Base-by-base conservation (phyloP, 1,140 invertebrate genomes). In the Marisa cornuarietis region DNA sequence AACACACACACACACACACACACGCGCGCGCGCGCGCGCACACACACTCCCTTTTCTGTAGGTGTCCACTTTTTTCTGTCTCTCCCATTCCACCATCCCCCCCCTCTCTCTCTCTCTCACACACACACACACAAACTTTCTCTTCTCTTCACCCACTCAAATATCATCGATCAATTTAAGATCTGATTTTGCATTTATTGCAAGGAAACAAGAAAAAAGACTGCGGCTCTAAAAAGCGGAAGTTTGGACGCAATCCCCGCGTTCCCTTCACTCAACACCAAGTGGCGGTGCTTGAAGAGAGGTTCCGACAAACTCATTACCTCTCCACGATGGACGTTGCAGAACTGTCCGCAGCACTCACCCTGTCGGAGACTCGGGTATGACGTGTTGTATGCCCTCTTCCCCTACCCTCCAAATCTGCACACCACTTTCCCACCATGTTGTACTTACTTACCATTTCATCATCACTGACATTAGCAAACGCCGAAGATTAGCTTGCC, bases 261-360 rank as follows among this genome's bases (percentile, higher is more conserved):
- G 93, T 94, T 78, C 94, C 94, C 14, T 94, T 94, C 84, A 93
- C 93, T 0, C 91, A 92, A 13, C 90, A 92, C 51, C 94, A 94
- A 84, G 89, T 94, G 7, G 87, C 92, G 9, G 86, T 92, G 2
- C 84, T 94, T 71, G 94, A 94, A 84, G 89, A 92, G 11, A 93
- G 93, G 85, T 94, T 94, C 84, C 89, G 87, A 6, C 88, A 86
- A n/a, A 93, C 91, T 26, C 93, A 93, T 65, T 94, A 94, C 83
- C 89, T 94, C 0, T 93, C 93, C 75, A 92, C 92, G 78, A 91
- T 92, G 66, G 93, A 94, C 76, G 94, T 94, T 11, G 81, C 91
- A 0, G 91, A 93, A 51, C 88, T 94, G 62, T 93, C 94, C 0
- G 86, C 91, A 20, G 84, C 89, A 14, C 90, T 94, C n/a, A 90